phyloP scores from a whole-genome alignment of 30 jellyfish, hydroid and myxozoan genomes.

The Clytia hemisphaerica region DNA sequence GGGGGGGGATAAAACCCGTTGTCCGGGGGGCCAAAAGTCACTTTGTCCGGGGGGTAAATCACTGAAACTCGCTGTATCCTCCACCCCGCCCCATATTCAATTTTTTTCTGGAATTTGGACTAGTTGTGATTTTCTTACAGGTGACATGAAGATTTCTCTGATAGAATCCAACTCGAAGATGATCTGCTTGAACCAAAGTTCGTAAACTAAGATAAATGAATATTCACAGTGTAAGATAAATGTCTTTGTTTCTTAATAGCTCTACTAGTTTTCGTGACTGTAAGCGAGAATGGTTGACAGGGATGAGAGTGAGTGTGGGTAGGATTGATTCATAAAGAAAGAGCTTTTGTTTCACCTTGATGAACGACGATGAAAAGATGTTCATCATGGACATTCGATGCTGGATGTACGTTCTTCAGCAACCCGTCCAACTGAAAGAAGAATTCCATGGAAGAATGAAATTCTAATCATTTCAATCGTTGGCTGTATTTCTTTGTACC shows the following conservation, averaged over 20 bases:
- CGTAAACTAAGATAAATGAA: slow-evolving; percentile 52
- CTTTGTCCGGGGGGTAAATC: too few species aligned
- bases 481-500: too few species aligned
- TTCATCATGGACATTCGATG: slow-evolving; percentile 68
- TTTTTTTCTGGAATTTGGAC: background rate
- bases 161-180: slow-evolving; percentile 74
- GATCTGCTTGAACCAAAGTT: slow-evolving; percentile 81
- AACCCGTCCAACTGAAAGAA: slow-evolving; percentile 40
- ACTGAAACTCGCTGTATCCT: too few species aligned
- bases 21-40: too few species aligned
- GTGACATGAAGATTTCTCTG: slow-evolving; percentile 42
- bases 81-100: too few species aligned
- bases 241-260: background rate
- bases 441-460: too few species aligned
- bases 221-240: too few species aligned
- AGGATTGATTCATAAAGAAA: background rate
- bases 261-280: background rate
- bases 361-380: slow-evolving; percentile 67
- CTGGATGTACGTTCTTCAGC: slow-evolving; percentile 34
- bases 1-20: too few species aligned
- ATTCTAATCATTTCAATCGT: too few species aligned
- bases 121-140: slow-evolving; percentile 26
- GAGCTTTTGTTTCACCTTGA: too few species aligned
- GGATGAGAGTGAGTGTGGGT: background rate
- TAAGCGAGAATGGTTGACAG: background rate